These are phyloP conservation scores for Drosophila kanekoi DNA, from an alignment of 2,888 invertebrate genomes.

Conservation along the genomic window DNA sequence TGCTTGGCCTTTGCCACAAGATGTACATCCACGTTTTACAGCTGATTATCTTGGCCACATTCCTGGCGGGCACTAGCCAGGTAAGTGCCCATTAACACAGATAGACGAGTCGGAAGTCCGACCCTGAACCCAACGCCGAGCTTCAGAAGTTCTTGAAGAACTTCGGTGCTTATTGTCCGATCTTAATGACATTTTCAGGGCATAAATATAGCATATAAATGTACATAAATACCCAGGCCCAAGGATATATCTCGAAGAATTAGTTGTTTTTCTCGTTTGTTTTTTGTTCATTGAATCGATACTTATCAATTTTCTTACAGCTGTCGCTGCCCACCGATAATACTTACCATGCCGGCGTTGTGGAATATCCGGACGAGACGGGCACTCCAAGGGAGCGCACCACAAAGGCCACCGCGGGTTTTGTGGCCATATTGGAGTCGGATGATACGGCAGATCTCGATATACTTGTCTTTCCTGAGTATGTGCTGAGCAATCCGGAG, in stretches of 20 bases:
- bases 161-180: no score
- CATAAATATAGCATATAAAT: no score
- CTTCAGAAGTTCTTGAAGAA: no score
- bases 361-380: conserved; percentile 86
- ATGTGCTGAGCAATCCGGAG: conserved; percentile 83
- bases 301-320: conserved; percentile 26
- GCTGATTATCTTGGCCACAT: conserved; percentile 11
- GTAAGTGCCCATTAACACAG: conserved; percentile 1
- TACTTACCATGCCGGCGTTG: conserved; percentile 88
- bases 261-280: no score
- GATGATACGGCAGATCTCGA: conserved; percentile 85
- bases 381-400: conserved; percentile 57
- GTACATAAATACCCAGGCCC: no score
- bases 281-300: no score
- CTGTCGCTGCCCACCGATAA: conserved; percentile 78
- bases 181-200: no score
- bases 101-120: no score
- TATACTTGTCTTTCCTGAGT: conserved; percentile 92
- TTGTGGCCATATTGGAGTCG: conserved; percentile 74
- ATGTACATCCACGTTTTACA: conserved; percentile 22
- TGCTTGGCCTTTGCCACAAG: conserved; percentile 5
- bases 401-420: conserved; percentile 44
- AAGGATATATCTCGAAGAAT: no score
- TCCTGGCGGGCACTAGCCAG: conserved; percentile 25
- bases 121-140: no score